Evolutionary conservation across 2,113 vertebrate genomes (phyloP).

Genomic region (Nanorana parkeri): DNA sequence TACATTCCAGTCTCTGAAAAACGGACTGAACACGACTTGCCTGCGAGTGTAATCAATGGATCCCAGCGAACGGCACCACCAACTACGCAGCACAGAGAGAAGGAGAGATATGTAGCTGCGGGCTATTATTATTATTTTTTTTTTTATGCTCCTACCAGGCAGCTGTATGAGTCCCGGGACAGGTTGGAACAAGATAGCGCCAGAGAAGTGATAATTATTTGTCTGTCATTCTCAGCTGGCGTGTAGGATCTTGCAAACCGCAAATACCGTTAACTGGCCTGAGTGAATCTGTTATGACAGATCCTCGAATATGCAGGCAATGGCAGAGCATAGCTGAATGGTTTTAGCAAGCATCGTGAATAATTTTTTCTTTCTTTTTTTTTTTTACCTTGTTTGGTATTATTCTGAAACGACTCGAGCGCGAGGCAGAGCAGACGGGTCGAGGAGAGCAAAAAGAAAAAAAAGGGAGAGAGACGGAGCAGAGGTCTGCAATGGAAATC

Average conservation of each 20-base stretch:
- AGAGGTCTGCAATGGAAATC: too few relatives aligned
- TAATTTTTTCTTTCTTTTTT: background rate
- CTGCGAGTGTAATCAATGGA: slow-evolving; percentile 67
- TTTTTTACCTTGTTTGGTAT: slow-evolving; percentile 41
- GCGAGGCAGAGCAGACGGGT: background rate
- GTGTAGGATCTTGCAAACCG: slow-evolving; percentile 86
- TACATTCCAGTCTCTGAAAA: slow-evolving; percentile 70
- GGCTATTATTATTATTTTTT: slow-evolving; percentile 77
- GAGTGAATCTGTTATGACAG: slow-evolving; percentile 81
- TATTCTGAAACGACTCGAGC: background rate
- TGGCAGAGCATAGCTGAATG: slow-evolving; percentile 53
- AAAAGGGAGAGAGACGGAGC: too few relatives aligned
- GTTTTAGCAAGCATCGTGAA: slow-evolving; percentile 8
- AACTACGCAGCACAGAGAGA: slow-evolving; percentile 62
- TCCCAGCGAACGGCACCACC: slow-evolving; percentile 64
- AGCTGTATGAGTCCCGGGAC: slow-evolving; percentile 75
- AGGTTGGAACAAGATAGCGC: slow-evolving; percentile 84
- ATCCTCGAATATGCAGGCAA: slow-evolving; percentile 68
- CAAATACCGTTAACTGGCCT: slow-evolving; percentile 89
- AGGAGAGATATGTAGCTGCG: slow-evolving; percentile 53
- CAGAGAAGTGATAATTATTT: slow-evolving; percentile 92
- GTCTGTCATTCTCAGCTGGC: slow-evolving; percentile 85
- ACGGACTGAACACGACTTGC: slow-evolving; percentile 66
- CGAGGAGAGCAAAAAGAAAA: too few relatives aligned
- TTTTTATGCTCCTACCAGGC: slow-evolving; percentile 66